Evolutionary conservation across 2,797 vertebrate species (phyloP).

Genomic region (Tamandua tetradactyla): DNA sequence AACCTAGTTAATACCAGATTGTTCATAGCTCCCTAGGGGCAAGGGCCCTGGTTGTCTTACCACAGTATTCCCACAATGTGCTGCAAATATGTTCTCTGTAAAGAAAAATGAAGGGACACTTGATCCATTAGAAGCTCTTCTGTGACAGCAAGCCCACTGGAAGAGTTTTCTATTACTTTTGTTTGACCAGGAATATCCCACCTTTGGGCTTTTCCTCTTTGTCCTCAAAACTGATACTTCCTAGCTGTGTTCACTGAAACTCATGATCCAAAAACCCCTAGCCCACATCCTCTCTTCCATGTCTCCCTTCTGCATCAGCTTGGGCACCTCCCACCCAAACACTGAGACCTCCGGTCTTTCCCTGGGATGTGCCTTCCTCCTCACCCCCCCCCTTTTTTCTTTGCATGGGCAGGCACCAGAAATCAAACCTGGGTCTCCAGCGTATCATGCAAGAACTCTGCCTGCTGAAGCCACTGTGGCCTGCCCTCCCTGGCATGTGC

Average conservation of each 20-base stretch:
- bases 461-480: no score
- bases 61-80: not conserved
- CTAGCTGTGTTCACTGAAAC: not conserved
- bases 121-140: not conserved
- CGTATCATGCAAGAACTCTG: no score
- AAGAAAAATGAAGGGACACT: not conserved
- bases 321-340: not conserved
- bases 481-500: no score
- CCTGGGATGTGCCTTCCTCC: not conserved
- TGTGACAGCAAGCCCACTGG: not conserved
- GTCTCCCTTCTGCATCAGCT: not conserved
- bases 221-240: not conserved
- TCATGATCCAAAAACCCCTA: not conserved
- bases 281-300: fast-evolving
- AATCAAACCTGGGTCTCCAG: no score
- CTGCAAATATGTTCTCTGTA: not conserved
- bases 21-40: not conserved
- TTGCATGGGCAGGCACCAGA: no score
- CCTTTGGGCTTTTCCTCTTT: not conserved
- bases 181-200: not conserved
- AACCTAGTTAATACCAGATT: not conserved
- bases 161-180: not conserved
- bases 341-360: not conserved
- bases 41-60: not conserved
- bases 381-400: no score